phyloP scores from a whole-genome alignment of 2,113 vertebrate genomes.

The Rissa tridactyla region DNA sequence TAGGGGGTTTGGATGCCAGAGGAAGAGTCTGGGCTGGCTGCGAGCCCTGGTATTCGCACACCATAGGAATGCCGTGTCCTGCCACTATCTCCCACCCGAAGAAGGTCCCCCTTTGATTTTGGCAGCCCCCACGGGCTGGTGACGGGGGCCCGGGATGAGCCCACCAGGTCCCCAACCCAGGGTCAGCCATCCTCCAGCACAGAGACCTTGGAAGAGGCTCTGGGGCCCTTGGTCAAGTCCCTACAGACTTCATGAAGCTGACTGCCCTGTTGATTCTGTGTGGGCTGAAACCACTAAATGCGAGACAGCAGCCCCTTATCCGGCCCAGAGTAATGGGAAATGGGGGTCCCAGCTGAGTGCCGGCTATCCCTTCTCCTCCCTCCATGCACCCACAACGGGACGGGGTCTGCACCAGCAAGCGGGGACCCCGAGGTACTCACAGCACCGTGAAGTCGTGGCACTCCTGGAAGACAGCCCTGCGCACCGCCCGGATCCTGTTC shows the following conservation, averaged over 20 bases:
- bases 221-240: not conserved
- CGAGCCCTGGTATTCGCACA: not conserved
- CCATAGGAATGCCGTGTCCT: not conserved
- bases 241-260: not conserved
- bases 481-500: conserved; percentile 47
- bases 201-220: not conserved
- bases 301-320: not conserved
- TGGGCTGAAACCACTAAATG: not conserved
- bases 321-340: not conserved
- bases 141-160: not conserved
- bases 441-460: conserved; percentile 62
- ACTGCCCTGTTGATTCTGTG: not conserved
- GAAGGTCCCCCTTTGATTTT: not conserved
- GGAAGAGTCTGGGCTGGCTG: not conserved
- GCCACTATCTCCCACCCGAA: not conserved
- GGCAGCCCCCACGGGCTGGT: not conserved
- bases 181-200: not conserved
- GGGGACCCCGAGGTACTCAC: conserved; percentile 25
- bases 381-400: rapidly evolving
- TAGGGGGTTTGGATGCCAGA: not conserved
- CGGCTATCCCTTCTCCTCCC: not conserved
- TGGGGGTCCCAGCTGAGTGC: rapidly evolving
- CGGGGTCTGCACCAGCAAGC: not conserved
- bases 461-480: conserved; percentile 42
- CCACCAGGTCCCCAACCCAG: not conserved